Conservation (phyloP, 2,888 invertebrate genomes). For the Peribatodes rhomboidaria region DNA sequence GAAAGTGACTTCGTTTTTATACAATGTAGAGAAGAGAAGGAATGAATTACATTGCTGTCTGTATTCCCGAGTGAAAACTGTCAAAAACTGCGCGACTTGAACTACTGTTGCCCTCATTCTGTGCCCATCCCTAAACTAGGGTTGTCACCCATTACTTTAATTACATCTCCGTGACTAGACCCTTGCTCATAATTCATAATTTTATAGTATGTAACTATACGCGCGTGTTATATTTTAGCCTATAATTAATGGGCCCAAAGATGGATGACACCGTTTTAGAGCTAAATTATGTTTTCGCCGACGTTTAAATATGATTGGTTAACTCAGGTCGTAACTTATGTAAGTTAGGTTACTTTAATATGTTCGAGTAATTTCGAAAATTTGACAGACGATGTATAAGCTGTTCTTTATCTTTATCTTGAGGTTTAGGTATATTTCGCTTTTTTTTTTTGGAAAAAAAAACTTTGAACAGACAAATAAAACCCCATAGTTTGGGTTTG, state of each 20-base stretch:
- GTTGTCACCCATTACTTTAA: constrained; percentile 60
- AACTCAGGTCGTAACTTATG: background rate
- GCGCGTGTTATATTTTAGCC: constrained; percentile 26
- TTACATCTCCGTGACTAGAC: constrained; percentile 60
- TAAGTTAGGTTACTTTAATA: background rate
- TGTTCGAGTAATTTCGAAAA: background rate
- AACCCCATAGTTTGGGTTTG: too few species aligned
- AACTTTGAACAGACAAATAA: too few species aligned
- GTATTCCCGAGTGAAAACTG: background rate
- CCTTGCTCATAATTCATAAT: constrained; percentile 59
- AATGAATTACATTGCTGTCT: too few species aligned
- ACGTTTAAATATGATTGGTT: constrained; percentile 10
- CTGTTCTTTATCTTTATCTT: too few species aligned
- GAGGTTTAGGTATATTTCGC: too few species aligned
- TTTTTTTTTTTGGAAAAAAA: too few species aligned
- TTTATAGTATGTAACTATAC: constrained; percentile 38
- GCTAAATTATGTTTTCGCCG: constrained; percentile 24
- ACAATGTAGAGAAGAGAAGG: too few species aligned
- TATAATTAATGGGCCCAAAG: constrained; percentile 33
- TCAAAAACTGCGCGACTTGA: background rate
- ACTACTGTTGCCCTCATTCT: constrained; percentile 7
- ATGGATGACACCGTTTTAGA: constrained; percentile 26
- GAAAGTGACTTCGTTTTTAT: too few species aligned
- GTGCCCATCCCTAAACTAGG: constrained; percentile 49
- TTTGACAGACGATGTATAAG: too few species aligned